Evolutionary conservation across 2,888 invertebrate species (phyloP).

Genomic region (Idaea biselata): DNA sequence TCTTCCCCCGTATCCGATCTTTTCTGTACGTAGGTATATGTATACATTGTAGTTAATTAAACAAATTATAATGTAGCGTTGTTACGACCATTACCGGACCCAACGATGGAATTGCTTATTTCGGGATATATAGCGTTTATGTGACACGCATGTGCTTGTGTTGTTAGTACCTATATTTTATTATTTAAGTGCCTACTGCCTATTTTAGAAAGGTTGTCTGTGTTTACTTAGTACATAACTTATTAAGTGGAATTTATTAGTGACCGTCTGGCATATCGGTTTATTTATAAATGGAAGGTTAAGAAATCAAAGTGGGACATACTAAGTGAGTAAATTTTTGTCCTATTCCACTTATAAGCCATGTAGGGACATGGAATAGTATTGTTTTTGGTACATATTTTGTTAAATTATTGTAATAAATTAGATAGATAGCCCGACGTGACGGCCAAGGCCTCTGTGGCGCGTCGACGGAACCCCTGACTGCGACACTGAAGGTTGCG

Average conservation of each 20-base stretch:
- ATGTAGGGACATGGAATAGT: too few species aligned
- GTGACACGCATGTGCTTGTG: not conserved
- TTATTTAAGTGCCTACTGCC: not conserved
- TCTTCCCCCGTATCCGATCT: too few species aligned
- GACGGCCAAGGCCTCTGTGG: too few species aligned
- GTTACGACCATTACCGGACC: conserved; percentile 4
- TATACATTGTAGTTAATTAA: not conserved
- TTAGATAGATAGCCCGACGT: too few species aligned
- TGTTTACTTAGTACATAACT: not conserved
- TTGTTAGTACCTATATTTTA: not conserved
- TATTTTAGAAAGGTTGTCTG: not conserved
- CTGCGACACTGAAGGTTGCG: too few species aligned
- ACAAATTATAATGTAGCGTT: not conserved
- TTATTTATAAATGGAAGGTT: not conserved
- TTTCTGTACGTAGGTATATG: too few species aligned
- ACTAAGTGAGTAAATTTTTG: too few species aligned
- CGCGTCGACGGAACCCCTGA: too few species aligned
- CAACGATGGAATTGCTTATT: conserved; percentile 6
- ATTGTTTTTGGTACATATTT: too few species aligned
- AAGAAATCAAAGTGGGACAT: too few species aligned
- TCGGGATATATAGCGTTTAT: not conserved
- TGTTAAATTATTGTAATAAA: too few species aligned
- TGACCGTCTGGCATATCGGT: not conserved
- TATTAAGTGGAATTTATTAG: not conserved
- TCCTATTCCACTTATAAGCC: too few species aligned